A percentile compares a stretch with the other conserved stretches of the same genome.
These are phyloP conservation scores for Eudiplozoon nipponicum DNA, from an alignment of 2,888 invertebrate species.

Conservation along the genomic window DNA sequence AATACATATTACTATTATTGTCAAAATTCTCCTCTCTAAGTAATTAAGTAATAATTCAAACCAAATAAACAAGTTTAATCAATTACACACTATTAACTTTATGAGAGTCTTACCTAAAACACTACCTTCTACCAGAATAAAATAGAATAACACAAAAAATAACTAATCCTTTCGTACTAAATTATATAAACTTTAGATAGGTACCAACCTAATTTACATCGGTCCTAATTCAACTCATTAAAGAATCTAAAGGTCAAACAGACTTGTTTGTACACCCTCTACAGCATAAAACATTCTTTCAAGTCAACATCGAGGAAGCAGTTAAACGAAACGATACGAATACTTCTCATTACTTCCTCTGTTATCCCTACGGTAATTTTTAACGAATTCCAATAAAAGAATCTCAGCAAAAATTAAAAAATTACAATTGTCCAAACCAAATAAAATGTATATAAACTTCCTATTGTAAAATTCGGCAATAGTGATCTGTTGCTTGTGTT, in stretches of 20 bases:
- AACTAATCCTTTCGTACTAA: not conserved
- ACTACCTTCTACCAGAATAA: too few species aligned
- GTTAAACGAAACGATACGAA: not conserved
- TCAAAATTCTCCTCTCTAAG: not conserved
- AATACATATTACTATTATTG: not conserved
- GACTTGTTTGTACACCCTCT: not conserved
- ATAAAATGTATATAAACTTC: too few species aligned
- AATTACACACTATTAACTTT: not conserved
- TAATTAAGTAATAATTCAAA: not conserved
- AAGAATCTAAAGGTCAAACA: not conserved
- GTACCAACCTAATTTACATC: not conserved
- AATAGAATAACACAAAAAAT: not conserved
- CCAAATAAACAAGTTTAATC: not conserved
- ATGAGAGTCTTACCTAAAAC: too few species aligned
- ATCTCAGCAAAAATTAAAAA: not conserved
- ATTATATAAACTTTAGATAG: not conserved
- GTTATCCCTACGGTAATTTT: not conserved
- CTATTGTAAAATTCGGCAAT: too few species aligned
- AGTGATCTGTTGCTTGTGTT: too few species aligned
- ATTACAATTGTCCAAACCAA: too few species aligned
- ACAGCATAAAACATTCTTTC: not conserved
- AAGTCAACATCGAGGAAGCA: not conserved
- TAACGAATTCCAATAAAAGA: not conserved
- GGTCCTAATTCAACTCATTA: not conserved
- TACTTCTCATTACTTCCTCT: not conserved